Conservation (phyloP, 2,113 vertebrate species). For the Boleophthalmus pectinirostris region DNA sequence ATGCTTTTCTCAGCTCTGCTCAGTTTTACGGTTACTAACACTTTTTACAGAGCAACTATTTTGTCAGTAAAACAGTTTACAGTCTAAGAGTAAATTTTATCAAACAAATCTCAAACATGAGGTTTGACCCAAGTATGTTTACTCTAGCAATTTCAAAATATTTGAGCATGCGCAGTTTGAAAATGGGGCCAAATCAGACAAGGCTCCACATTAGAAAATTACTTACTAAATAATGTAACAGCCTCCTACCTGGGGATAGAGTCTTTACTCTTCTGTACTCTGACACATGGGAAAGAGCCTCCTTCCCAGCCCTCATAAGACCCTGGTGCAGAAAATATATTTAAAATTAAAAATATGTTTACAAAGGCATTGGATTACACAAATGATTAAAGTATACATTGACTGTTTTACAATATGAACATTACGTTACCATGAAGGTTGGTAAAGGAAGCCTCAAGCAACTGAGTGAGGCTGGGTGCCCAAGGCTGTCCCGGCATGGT, state of each 20-base stretch:
- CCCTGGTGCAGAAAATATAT: slow-evolving; percentile 64
- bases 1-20: too few species aligned
- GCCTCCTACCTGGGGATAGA: slow-evolving; percentile 79
- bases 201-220: too few species aligned
- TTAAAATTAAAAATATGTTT: neutral
- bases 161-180: too few species aligned
- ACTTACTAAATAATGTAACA: neutral
- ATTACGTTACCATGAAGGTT: slow-evolving; percentile 82
- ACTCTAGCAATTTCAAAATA: too few species aligned
- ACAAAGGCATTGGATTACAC: neutral
- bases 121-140: too few species aligned
- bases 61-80: too few species aligned
- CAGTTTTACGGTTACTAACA: too few species aligned
- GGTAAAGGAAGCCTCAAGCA: slow-evolving; percentile 81
- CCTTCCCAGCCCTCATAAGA: slow-evolving; percentile 84
- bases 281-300: slow-evolving; percentile 83
- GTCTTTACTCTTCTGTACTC: slow-evolving; percentile 80
- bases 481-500: slow-evolving; percentile 32
- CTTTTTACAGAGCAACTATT: too few species aligned
- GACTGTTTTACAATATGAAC: neutral
- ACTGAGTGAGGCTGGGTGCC: slow-evolving; percentile 64
- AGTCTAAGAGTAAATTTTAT: too few species aligned
- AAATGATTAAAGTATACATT: neutral
- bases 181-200: too few species aligned
- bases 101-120: too few species aligned